Evolutionary conservation across 2,113 vertebrate genomes (phyloP).

Genomic region (Istiophorus platypterus): DNA sequence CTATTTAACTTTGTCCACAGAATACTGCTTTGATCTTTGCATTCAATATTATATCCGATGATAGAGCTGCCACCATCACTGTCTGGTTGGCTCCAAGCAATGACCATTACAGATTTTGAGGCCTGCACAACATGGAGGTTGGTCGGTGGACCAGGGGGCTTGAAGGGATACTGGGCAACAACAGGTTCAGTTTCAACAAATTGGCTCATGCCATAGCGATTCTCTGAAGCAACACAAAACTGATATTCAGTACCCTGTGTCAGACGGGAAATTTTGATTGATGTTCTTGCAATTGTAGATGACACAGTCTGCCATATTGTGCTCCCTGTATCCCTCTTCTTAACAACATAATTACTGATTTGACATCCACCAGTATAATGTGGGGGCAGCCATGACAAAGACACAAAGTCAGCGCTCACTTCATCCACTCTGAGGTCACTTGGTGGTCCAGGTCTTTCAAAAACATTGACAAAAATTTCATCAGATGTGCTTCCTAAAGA

Average conservation of each 20-base stretch:
- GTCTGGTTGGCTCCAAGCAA: constrained; percentile 92
- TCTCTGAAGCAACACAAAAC: constrained; percentile 96
- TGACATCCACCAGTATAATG: constrained; percentile 95
- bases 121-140: constrained; percentile 89
- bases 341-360: constrained; percentile 96
- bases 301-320: constrained; percentile 94
- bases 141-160: constrained; percentile 90
- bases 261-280: constrained; percentile 92
- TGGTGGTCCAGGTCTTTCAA: constrained; percentile 95
- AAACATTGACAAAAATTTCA: constrained; percentile 91
- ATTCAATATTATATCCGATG: constrained; percentile 94
- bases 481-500: constrained; percentile 86
- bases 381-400: constrained; percentile 94
- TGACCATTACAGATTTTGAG: constrained; percentile 92
- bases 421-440: constrained; percentile 90
- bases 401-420: constrained; percentile 92
- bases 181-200: constrained; percentile 88
- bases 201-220: constrained; percentile 95
- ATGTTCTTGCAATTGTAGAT: constrained; percentile 95
- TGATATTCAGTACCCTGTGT: constrained; percentile 95
- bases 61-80: constrained; percentile 94
- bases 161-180: constrained; percentile 96
- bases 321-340: constrained; percentile 94
- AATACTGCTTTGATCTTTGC: constrained; percentile 97
- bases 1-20: constrained; percentile 97